Base-by-base conservation (phyloP, 2,113 vertebrate genomes). In the Cacatua alba region DNA sequence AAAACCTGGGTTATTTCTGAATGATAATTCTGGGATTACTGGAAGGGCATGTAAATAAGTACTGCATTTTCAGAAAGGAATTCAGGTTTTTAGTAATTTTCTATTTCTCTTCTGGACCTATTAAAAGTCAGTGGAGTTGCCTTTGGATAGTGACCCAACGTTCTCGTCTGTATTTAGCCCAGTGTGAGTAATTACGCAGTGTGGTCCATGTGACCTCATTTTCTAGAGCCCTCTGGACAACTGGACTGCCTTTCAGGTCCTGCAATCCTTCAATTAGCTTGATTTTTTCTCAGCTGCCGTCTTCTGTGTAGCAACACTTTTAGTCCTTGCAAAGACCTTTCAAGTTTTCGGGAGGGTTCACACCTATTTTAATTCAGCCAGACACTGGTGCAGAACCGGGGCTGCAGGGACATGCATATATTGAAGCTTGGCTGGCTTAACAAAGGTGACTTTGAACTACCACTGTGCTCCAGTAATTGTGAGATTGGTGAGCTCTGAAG, bases 361-460 rank as follows among this genome's bases (percentile, higher is more conserved):
- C 76, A 78, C 82, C 88, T 89, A 24, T 64, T 75, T 92, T 78
- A 83, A 26, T 76, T 57, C 87, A 80, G 78, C 7, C 86, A 87
- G 93, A 85, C 6, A 0, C 1, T 62, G 89, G 74, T 82, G 83
- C 92, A 91, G 91, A 59, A 82, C 81, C 3, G 15, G 79, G 82
- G 85, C 96, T 94, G 71, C 76, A 60, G 83, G 92, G 91, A 84
- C 65, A 43, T 1, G 31, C 6, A 2, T 4, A 5, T 20, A 33
- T 53, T 46, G 68, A 72, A 88, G 71, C 82, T 59, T 57, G 64
- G 82, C 93, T 93, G 82, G 23, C 83, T 74, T 55, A 39, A 43
- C 82, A 51, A 53, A 88, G 90, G 92, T 97, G 90, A 94, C 93
- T 94, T 94, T 96, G 88, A 94, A 46, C 85, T 20, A 39, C 53